Evolutionary conservation across 2,113 vertebrate genomes (phyloP).

Genomic region (Campylomormyrus tamandua): DNA sequence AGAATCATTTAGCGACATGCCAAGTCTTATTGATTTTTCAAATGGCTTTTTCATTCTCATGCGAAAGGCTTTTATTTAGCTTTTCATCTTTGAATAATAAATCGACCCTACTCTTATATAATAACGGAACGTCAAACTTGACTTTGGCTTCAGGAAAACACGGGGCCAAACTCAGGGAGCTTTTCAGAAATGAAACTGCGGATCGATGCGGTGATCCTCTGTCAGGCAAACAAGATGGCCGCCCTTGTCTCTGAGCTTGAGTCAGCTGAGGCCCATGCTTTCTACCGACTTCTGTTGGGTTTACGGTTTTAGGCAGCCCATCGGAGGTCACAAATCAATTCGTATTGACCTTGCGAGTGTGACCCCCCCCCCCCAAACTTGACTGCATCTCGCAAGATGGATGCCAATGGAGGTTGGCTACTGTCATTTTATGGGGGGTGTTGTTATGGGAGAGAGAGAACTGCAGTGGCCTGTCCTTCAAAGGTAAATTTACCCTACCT

Average conservation of each 20-base stretch:
- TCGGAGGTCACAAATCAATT: slow-evolving; percentile 11
- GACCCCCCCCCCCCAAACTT: not conserved
- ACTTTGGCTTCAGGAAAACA: not conserved
- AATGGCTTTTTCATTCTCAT: not conserved
- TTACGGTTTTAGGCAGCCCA: not conserved
- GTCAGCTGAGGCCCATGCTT: not conserved
- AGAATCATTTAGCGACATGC: not conserved
- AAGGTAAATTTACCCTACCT: not conserved
- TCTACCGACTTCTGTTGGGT: not conserved
- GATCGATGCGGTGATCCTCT: not conserved
- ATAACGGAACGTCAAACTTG: not conserved
- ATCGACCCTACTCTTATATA: not conserved
- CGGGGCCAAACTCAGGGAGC: not conserved
- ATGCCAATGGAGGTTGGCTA: slow-evolving; percentile 7
- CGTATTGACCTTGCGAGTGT: slow-evolving; percentile 8
- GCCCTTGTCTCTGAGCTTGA: not conserved
- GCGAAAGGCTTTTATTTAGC: not conserved
- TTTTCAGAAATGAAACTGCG: not conserved
- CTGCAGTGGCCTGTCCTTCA: not conserved
- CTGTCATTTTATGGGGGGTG: not conserved
- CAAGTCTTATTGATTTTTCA: not conserved
- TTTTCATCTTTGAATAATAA: not conserved
- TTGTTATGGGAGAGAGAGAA: not conserved
- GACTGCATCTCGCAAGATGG: not conserved
- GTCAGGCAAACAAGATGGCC: not conserved